Evolutionary conservation across 2,888 invertebrate species (phyloP).

Genomic region (Mechanitis mazaeus): DNA sequence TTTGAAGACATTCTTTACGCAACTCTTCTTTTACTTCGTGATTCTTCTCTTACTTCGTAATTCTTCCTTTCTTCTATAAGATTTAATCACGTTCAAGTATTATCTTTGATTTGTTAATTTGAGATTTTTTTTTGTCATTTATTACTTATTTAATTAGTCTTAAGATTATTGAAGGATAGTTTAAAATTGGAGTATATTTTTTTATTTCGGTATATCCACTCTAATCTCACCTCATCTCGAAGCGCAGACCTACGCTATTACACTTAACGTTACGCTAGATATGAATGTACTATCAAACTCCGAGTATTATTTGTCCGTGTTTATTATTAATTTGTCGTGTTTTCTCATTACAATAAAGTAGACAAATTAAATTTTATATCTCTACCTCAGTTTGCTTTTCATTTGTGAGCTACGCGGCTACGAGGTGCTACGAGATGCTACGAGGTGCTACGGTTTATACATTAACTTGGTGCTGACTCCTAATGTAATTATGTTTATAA

Average conservation of each 20-base stretch:
- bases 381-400: constrained; percentile 36
- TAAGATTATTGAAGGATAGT: no score
- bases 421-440: constrained; percentile 29
- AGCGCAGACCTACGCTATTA: constrained; percentile 63
- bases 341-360: constrained; percentile 61
- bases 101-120: no score
- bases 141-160: no score
- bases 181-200: no score
- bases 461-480: neutral
- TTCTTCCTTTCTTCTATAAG: no score
- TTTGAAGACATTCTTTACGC: no score
- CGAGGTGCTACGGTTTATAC: constrained; percentile 12
- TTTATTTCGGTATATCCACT: constrained; percentile 37
- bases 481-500: neutral
- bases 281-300: constrained; percentile 77
- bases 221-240: constrained; percentile 34
- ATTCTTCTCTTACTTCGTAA: no score
- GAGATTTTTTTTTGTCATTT: no score
- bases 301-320: constrained; percentile 66
- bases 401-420: constrained; percentile 46
- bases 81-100: no score
- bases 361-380: constrained; percentile 61
- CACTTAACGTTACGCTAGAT: constrained; percentile 74
- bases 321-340: constrained; percentile 72
- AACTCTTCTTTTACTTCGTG: no score